Percentiles rank a stretch among this genome's conserved stretches.
phyloP scores from a whole-genome alignment of 2,888 invertebrate species.

The Mythimna lalbum region DNA sequence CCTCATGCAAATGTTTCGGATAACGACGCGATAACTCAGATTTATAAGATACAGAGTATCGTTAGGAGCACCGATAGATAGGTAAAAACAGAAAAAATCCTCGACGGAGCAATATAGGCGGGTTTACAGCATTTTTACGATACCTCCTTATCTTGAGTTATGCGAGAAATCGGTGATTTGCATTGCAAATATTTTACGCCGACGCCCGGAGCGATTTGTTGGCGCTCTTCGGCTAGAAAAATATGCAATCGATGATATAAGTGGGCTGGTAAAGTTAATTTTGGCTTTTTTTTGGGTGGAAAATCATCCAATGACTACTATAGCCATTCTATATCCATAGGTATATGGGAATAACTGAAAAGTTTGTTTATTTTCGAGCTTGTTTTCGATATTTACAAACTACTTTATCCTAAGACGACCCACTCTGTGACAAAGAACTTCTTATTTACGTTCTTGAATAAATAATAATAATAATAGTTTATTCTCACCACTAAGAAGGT shows the following conservation, averaged over 20 bases:
- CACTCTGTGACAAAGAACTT: too few species aligned
- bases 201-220: constrained; percentile 68
- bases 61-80: constrained; percentile 61
- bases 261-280: constrained; percentile 51
- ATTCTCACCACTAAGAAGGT: too few species aligned
- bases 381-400: too few species aligned
- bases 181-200: constrained; percentile 73
- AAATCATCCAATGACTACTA: too few species aligned
- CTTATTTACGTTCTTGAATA: too few species aligned
- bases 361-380: too few species aligned
- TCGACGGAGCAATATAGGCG: constrained; percentile 59
- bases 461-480: too few species aligned
- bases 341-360: too few species aligned
- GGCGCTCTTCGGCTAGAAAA: constrained; percentile 54
- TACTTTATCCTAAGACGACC: too few species aligned
- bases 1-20: constrained; percentile 57
- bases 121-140: constrained; percentile 74
- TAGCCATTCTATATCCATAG: too few species aligned
- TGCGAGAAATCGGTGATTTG: constrained; percentile 73
- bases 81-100: constrained; percentile 64
- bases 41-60: constrained; percentile 64
- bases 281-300: constrained; percentile 3
- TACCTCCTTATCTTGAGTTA: constrained; percentile 74
- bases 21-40: constrained; percentile 65
- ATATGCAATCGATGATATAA: constrained; percentile 60